These are phyloP conservation scores for Zaprionus obscuricornis DNA, from an alignment of 2,888 invertebrate genomes.

Conservation along the genomic window DNA sequence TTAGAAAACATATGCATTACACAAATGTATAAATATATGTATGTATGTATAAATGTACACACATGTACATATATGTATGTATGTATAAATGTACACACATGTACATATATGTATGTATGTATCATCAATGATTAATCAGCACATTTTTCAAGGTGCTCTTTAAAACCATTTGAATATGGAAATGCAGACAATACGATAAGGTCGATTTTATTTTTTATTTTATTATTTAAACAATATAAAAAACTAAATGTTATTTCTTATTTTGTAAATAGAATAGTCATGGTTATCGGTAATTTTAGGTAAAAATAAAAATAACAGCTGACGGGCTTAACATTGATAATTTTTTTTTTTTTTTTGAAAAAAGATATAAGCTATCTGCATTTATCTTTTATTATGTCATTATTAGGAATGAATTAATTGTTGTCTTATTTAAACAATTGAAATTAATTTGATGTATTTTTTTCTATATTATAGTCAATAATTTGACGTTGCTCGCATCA, in stretches of 20 bases:
- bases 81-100: no score
- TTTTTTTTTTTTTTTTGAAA: no score
- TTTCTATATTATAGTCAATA: conserved; percentile 60
- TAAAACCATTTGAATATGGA: conserved; percentile 28
- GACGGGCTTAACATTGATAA: no score
- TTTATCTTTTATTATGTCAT: not conserved
- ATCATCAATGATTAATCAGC: conserved; percentile 45
- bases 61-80: not conserved
- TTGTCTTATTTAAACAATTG: not conserved
- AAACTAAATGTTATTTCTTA: no score
- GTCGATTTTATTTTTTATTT: conserved; percentile 14
- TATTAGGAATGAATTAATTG: not conserved
- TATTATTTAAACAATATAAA: conserved; percentile 9
- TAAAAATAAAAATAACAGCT: no score
- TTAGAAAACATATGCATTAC: not conserved
- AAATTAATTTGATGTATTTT: not conserved
- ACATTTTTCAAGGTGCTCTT: conserved; percentile 46
- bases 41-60: not conserved
- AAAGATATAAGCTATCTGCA: no score
- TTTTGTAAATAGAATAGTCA: no score
- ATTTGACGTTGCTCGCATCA: conserved; percentile 76
- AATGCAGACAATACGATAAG: conserved; percentile 26
- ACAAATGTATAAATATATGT: not conserved
- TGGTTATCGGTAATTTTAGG: no score
- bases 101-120: not conserved